Evolutionary conservation across 1,140 invertebrate genomes (phyloP).

Genomic region (Ceratitis capitata): DNA sequence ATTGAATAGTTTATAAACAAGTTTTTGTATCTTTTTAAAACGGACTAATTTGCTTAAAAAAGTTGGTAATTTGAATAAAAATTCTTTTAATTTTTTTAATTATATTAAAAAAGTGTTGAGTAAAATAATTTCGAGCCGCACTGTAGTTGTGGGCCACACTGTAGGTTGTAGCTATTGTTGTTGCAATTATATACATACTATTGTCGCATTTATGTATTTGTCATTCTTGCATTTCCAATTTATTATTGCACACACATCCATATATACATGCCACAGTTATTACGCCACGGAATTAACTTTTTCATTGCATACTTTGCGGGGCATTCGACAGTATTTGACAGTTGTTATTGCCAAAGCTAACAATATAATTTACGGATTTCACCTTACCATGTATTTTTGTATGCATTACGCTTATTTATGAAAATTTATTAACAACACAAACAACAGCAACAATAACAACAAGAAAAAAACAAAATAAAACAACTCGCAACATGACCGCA

Average conservation of each 20-base stretch:
- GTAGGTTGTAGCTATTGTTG: too few species aligned
- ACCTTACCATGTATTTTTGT: not conserved
- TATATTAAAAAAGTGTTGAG: too few species aligned
- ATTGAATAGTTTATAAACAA: too few species aligned
- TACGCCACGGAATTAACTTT: not conserved
- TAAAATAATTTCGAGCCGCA: too few species aligned
- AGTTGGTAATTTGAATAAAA: too few species aligned
- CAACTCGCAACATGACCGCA: not conserved
- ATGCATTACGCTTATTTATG: not conserved
- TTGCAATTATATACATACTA: not conserved
- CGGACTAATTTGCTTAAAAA: too few species aligned
- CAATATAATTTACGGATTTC: not conserved
- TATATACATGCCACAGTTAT: too few species aligned
- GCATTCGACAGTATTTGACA: not conserved
- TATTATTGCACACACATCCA: too few species aligned
- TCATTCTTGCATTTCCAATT: not conserved
- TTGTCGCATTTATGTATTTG: not conserved
- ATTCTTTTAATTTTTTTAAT: too few species aligned
- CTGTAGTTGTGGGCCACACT: too few species aligned
- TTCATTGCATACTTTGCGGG: conserved; percentile 22
- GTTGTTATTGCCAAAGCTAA: not conserved
- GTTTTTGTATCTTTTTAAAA: too few species aligned
- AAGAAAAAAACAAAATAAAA: not conserved
- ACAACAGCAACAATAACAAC: not conserved
- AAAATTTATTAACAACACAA: not conserved